These are phyloP conservation scores for Aphaenogaster rudis DNA, from an alignment of 1,140 invertebrate species.

Conservation along the genomic window DNA sequence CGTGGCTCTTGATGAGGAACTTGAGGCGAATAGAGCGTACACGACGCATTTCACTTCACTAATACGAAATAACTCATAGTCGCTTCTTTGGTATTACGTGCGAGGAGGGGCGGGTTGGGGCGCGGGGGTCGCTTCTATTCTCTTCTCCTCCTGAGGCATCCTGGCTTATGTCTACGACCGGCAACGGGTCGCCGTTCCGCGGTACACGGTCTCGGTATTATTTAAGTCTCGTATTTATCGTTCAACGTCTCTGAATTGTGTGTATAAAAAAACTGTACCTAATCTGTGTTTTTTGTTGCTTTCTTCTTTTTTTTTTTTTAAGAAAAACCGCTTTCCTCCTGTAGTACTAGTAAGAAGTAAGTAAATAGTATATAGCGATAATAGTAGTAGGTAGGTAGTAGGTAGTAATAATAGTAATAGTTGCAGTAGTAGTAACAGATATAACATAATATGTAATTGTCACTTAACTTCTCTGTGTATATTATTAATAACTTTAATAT, in stretches of 20 bases:
- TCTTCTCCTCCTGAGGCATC: conserved; percentile 65
- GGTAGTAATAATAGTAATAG: conserved; percentile 65
- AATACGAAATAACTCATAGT: conserved; percentile 82
- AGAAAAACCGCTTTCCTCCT: conserved; percentile 68
- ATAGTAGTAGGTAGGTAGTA: conserved; percentile 67
- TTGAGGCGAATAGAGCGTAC: conserved; percentile 71
- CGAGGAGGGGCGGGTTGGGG: conserved; percentile 70
- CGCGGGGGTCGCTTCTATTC: conserved; percentile 55
- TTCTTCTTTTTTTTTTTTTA: conserved; percentile 54
- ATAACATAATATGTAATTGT: conserved; percentile 85
- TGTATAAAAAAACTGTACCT: conserved; percentile 69
- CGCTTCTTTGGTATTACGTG: conserved; percentile 84
- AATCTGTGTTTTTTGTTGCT: conserved; percentile 36
- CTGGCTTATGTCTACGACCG: conserved; percentile 55
- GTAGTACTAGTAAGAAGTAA: conserved; percentile 69
- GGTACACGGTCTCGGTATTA: conserved; percentile 42
- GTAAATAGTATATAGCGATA: conserved; percentile 75
- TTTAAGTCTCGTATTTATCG: conserved; percentile 65
- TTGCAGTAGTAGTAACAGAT: conserved; percentile 78
- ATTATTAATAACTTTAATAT: conserved; percentile 86
- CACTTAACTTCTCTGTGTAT: conserved; percentile 84
- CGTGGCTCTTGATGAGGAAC: conserved; percentile 73
- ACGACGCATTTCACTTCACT: conserved; percentile 77
- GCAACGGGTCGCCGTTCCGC: conserved; percentile 57
- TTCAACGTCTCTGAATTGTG: conserved; percentile 63